phyloP scores from a whole-genome alignment of 2,888 invertebrate species.

The Tuberolachnus salignus region DNA sequence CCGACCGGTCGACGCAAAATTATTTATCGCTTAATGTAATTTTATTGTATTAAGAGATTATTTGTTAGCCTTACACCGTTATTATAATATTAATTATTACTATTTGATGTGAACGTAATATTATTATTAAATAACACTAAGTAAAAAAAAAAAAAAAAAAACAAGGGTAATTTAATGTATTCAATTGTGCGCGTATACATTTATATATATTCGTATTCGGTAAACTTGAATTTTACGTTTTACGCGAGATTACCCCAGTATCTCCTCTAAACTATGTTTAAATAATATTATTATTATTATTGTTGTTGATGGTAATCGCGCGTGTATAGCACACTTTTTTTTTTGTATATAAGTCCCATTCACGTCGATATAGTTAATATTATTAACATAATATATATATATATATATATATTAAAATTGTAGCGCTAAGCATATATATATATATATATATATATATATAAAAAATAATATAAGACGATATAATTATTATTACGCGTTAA shows the following conservation, averaged over 20 bases:
- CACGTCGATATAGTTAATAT: no score
- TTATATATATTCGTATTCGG: not conserved
- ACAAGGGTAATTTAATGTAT: conserved; percentile 39
- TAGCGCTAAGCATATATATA: not conserved
- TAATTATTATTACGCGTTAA: conserved; percentile 19
- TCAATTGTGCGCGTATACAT: no score
- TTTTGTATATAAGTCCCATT: no score
- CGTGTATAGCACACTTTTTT: no score
- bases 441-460: not conserved
- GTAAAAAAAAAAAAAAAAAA: no score
- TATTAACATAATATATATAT: no score
- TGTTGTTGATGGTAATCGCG: no score
- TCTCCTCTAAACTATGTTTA: no score
- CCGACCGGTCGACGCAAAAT: not conserved
- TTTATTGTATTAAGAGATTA: not conserved
- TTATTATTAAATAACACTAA: not conserved
- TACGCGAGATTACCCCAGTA: no score
- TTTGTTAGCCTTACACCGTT: not conserved
- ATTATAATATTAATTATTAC: not conserved
- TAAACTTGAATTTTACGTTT: conserved; percentile 16
- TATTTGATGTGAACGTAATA: not conserved
- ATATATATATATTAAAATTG: conserved; percentile 1
- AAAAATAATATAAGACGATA: conserved; percentile 29
- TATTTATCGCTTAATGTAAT: no score
- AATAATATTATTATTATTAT: no score